Percentiles rank a stretch among this genome's conserved stretches.
These are phyloP conservation scores for Cheracebus regulus DNA, from an alignment of 2,797 vertebrate genomes.

Conservation along the genomic window DNA sequence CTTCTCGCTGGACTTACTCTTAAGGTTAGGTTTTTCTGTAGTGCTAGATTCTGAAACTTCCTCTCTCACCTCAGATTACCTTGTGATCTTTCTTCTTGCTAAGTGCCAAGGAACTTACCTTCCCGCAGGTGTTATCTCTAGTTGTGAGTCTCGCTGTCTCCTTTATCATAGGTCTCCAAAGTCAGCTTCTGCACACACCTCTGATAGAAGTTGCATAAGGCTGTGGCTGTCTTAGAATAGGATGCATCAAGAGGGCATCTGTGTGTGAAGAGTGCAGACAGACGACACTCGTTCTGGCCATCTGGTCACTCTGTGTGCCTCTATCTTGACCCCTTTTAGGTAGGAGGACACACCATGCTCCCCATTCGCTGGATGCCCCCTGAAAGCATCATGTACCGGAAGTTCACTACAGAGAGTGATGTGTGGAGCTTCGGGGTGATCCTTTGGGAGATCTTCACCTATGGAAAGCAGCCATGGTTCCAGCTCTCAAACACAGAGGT, in stretches of 20 bases:
- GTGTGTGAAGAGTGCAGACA: background rate
- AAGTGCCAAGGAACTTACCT: background rate
- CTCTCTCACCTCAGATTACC: background rate
- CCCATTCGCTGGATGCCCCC: constrained; percentile 99
- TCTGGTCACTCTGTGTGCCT: constrained; percentile 26
- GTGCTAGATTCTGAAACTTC: background rate
- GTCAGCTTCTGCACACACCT: background rate
- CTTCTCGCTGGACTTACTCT: background rate
- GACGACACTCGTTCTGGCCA: background rate
- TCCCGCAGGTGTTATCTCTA: background rate
- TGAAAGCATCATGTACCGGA: constrained; percentile 99
- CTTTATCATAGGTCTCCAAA: background rate
- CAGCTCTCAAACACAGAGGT: constrained; percentile 99
- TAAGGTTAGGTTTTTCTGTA: background rate
- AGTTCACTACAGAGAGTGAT: constrained; percentile 98
- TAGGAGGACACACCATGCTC: constrained; percentile 99
- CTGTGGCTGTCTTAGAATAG: background rate
- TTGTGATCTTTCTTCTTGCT: background rate
- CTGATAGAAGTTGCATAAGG: background rate
- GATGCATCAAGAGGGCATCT: background rate
- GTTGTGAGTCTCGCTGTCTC: background rate
- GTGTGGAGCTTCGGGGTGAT: constrained; percentile 99
- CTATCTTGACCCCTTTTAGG: constrained; percentile 85
- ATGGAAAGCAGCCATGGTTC: constrained; percentile 99
- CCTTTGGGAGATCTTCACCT: constrained; percentile 99